These are phyloP conservation scores for Bombus terrestris DNA, from an alignment of 1,140 invertebrate genomes.

Conservation along the genomic window DNA sequence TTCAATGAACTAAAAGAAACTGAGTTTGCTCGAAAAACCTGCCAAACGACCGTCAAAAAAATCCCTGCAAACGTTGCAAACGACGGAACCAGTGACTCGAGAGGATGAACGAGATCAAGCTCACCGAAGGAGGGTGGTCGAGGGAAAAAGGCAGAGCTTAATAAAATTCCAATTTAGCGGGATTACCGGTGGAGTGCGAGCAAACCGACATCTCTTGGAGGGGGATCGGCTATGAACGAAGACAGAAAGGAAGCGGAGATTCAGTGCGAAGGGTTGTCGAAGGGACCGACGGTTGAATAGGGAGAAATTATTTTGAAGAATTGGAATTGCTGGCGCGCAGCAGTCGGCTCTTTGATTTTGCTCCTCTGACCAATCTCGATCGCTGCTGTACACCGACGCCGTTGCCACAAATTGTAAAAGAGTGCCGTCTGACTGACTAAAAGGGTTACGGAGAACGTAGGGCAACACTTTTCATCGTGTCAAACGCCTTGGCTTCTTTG, in stretches of 20 bases:
- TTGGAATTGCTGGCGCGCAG: slow-evolving; percentile 50
- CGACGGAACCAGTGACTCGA: not conserved
- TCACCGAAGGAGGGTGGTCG: not conserved
- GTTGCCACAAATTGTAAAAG: too few relatives aligned
- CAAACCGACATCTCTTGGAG: not conserved
- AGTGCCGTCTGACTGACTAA: not conserved
- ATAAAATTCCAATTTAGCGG: slow-evolving; percentile 65
- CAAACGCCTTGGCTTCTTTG: slow-evolving; percentile 49
- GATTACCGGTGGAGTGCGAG: slow-evolving; percentile 24
- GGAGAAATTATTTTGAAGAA: slow-evolving; percentile 66
- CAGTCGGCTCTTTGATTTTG: slow-evolving; percentile 57
- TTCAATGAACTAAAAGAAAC: not conserved
- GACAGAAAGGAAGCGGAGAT: not conserved
- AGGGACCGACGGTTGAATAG: slow-evolving; percentile 52
- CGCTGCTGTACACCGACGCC: slow-evolving; percentile 15
- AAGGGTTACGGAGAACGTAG: not conserved
- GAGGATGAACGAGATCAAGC: not conserved
- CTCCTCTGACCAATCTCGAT: slow-evolving; percentile 26
- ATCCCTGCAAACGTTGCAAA: too few relatives aligned
- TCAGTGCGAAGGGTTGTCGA: not conserved
- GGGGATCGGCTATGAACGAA: not conserved
- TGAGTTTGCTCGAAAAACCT: not conserved
- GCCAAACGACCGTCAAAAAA: not conserved
- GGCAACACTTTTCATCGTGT: slow-evolving; percentile 45
- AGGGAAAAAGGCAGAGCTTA: slow-evolving; percentile 58